A percentile compares a stretch with the other conserved stretches of the same genome.
Conservation (phyloP, 2,888 invertebrate species). For the Abrostola triplasia region DNA sequence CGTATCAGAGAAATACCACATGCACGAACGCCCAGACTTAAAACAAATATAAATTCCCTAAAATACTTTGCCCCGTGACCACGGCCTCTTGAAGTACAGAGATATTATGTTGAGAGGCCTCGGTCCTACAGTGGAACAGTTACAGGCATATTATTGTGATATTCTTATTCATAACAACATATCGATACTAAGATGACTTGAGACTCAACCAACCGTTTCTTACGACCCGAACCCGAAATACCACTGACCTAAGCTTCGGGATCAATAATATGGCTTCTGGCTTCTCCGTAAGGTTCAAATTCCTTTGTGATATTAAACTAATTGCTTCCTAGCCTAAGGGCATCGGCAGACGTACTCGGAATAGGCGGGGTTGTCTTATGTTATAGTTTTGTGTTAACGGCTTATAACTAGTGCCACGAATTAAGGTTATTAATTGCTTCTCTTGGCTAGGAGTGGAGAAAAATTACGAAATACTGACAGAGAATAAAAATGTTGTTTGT, state of each 20-base stretch:
- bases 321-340: slow-evolving; percentile 53
- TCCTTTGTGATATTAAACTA: slow-evolving; percentile 25
- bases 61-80: no score
- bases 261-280: slow-evolving; percentile 11
- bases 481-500: background rate
- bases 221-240: slow-evolving; percentile 36
- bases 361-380: slow-evolving; percentile 39
- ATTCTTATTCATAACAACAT: slow-evolving; percentile 18
- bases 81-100: no score
- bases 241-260: slow-evolving; percentile 20
- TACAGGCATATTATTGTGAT: background rate
- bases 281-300: background rate
- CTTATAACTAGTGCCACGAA: slow-evolving; percentile 48
- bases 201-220: slow-evolving; percentile 16
- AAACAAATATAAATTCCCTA: background rate
- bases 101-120: no score
- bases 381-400: slow-evolving; percentile 38
- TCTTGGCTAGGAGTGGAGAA: slow-evolving; percentile 12
- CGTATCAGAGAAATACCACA: no score
- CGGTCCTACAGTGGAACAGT: background rate
- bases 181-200: slow-evolving; percentile 16
- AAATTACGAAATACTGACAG: background rate
- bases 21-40: no score
- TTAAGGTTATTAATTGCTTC: slow-evolving; percentile 45
- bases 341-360: slow-evolving; percentile 38